These are phyloP conservation scores for Pristis pectinata DNA, from an alignment of 2,797 vertebrate genomes.

Conservation along the genomic window DNA sequence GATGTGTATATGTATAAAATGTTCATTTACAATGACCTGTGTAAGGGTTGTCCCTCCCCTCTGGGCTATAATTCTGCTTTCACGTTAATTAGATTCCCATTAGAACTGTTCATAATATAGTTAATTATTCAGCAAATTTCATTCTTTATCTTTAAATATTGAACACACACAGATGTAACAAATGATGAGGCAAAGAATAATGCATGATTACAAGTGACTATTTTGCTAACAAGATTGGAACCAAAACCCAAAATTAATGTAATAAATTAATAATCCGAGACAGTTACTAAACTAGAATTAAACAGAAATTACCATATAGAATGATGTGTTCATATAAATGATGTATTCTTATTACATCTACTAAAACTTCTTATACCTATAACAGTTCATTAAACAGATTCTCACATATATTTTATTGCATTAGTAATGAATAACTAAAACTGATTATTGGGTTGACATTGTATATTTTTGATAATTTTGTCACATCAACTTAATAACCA, in stretches of 20 bases:
- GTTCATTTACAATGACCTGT: constrained; percentile 35
- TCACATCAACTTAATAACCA: not conserved
- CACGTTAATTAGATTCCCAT: constrained; percentile 37
- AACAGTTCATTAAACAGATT: constrained; percentile 22
- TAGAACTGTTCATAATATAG: constrained; percentile 33
- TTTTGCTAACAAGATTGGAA: constrained; percentile 36
- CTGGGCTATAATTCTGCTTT: constrained; percentile 28
- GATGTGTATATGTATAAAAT: constrained; percentile 27
- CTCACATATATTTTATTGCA: not conserved
- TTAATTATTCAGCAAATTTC: constrained; percentile 39
- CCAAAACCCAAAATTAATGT: constrained; percentile 25
- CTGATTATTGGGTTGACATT: not conserved
- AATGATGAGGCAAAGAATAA: constrained; percentile 29
- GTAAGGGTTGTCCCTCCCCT: constrained; percentile 32
- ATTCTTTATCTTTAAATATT: constrained; percentile 38
- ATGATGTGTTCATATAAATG: constrained; percentile 17
- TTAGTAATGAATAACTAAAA: constrained; percentile 10
- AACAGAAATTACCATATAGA: constrained; percentile 8
- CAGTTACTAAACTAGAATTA: constrained; percentile 9
- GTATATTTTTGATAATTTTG: not conserved
- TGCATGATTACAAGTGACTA: constrained; percentile 37
- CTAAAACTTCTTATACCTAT: not conserved
- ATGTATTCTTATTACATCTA: not conserved
- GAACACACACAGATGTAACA: constrained; percentile 35
- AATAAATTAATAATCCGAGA: constrained; percentile 23